Percentiles rank a stretch among this genome's conserved stretches.
phyloP scores from a whole-genome alignment of 2,797 vertebrate genomes.

The Phaenicophaeus curvirostris region DNA sequence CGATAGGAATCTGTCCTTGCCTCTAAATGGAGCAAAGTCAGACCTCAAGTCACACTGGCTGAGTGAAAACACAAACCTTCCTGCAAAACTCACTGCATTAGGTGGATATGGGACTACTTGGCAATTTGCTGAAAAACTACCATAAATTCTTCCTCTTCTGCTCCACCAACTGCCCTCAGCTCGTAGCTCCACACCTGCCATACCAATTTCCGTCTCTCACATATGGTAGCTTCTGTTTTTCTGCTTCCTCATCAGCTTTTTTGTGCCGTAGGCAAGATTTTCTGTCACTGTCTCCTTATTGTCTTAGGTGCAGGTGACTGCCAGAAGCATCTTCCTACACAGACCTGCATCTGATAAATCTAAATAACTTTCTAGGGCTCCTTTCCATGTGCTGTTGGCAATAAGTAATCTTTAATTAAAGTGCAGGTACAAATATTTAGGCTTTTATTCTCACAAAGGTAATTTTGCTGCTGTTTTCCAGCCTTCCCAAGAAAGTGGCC shows the following conservation, averaged over 20 bases:
- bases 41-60: not conserved
- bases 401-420: not conserved
- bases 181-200: not conserved
- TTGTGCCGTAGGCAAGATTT: not conserved
- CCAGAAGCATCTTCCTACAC: not conserved
- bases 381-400: not conserved
- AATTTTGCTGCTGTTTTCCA: constrained; percentile 22
- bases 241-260: not conserved
- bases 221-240: not conserved
- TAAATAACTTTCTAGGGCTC: not conserved
- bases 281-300: not conserved
- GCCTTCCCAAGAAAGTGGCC: not conserved
- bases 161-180: not conserved
- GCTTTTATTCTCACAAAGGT: not conserved
- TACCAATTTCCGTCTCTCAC: not conserved
- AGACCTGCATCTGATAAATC: not conserved
- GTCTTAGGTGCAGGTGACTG: not conserved
- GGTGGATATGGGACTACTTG: not conserved
- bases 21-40: not conserved
- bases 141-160: not conserved
- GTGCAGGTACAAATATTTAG: not conserved
- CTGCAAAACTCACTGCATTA: not conserved
- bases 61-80: not conserved
- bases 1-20: constrained; percentile 7
- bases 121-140: not conserved